phyloP scores from a whole-genome alignment of 2,797 vertebrate genomes.

The Nannoperca australis region DNA sequence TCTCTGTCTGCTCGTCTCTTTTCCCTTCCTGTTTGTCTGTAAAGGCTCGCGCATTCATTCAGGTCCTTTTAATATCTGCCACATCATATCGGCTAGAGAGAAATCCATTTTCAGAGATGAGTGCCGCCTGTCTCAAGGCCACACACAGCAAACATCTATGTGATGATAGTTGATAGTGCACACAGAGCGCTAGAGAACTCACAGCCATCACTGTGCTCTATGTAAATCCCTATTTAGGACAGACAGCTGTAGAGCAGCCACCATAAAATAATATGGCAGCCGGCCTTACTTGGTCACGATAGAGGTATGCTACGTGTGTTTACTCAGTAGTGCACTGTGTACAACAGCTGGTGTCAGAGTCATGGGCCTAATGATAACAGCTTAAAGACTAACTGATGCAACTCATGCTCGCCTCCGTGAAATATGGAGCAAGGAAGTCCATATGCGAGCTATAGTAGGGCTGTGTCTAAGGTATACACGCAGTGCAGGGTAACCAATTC shows the following conservation, averaged over 20 bases:
- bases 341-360: slow-evolving; percentile 78
- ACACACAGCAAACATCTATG: slow-evolving; percentile 63
- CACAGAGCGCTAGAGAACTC: slow-evolving; percentile 33
- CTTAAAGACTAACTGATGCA: slow-evolving; percentile 75
- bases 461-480: background rate
- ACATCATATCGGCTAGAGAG: slow-evolving; percentile 64
- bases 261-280: slow-evolving; percentile 78
- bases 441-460: slow-evolving; percentile 37
- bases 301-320: slow-evolving; percentile 76
- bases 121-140: slow-evolving; percentile 72
- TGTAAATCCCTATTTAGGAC: slow-evolving; percentile 77
- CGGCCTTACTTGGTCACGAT: slow-evolving; percentile 78
- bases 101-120: slow-evolving; percentile 72
- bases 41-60: slow-evolving; percentile 63
- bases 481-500: background rate
- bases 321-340: slow-evolving; percentile 76
- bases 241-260: slow-evolving; percentile 48
- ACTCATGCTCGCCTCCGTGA: slow-evolving; percentile 51
- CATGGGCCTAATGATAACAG: slow-evolving; percentile 73
- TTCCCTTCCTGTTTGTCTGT: slow-evolving; percentile 65
- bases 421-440: slow-evolving; percentile 47
- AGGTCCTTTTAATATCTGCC: slow-evolving; percentile 72
- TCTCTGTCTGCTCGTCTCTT: slow-evolving; percentile 48
- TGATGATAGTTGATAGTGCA: slow-evolving; percentile 58
- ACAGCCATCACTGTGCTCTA: slow-evolving; percentile 56